Conservation (phyloP, 2,888 invertebrate species). For the Drymonia ruficornis region DNA sequence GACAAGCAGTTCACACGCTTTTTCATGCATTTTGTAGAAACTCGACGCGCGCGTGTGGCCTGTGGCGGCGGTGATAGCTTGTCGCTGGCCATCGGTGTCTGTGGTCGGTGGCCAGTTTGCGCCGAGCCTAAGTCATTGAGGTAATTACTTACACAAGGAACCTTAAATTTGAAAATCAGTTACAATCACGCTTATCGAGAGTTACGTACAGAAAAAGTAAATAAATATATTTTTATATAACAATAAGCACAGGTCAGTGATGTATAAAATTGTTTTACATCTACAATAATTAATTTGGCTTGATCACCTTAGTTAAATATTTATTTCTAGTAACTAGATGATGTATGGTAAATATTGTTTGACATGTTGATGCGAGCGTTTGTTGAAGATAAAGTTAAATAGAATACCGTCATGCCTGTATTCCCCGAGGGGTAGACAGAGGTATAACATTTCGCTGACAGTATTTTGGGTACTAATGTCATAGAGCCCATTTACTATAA, state of each 20-base stretch:
- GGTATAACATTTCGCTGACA: background rate
- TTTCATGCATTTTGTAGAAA: too few relatives aligned
- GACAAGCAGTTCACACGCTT: too few relatives aligned
- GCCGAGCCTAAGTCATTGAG: slow-evolving; percentile 62
- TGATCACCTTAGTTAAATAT: slow-evolving; percentile 30
- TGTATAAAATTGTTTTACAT: slow-evolving; percentile 21
- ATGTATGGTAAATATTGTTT: slow-evolving; percentile 4
- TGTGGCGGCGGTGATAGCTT: too few relatives aligned
- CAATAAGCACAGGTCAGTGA: slow-evolving; percentile 22
- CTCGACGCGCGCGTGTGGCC: too few relatives aligned
- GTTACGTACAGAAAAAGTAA: slow-evolving; percentile 31
- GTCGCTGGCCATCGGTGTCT: too few relatives aligned
- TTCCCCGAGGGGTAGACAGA: too few relatives aligned
- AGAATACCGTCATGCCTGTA: too few relatives aligned
- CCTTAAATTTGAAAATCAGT: slow-evolving; percentile 47
- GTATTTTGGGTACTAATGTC: background rate
- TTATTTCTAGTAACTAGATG: slow-evolving; percentile 16
- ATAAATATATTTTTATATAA: slow-evolving; percentile 29
- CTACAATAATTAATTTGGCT: slow-evolving; percentile 47
- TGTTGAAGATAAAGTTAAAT: background rate
- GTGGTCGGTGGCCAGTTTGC: too few relatives aligned
- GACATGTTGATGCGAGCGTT: background rate
- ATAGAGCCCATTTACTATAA: too few relatives aligned
- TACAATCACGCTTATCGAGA: slow-evolving; percentile 23
- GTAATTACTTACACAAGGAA: slow-evolving; percentile 67